phyloP scores from a whole-genome alignment of 2,888 invertebrate genomes.

The Lasioglossum marginatum region DNA sequence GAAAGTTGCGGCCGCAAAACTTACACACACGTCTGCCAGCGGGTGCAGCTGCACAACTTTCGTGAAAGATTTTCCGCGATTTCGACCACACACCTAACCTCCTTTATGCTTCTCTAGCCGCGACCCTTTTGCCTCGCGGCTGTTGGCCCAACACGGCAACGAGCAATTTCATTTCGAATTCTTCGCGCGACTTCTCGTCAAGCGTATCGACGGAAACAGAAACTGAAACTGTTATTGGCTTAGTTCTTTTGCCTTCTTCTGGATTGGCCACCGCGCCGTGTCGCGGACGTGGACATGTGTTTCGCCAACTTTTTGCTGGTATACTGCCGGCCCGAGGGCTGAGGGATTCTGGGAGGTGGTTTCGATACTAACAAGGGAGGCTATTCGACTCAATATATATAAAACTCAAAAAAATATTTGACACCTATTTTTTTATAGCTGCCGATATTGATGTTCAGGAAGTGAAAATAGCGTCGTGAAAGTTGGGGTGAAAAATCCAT shows the following conservation, averaged over 20 bases:
- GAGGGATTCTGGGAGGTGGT: background rate
- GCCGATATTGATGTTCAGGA: too few relatives aligned
- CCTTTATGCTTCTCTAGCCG: background rate
- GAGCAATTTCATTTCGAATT: constrained; percentile 16
- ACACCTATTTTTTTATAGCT: too few relatives aligned
- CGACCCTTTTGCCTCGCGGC: background rate
- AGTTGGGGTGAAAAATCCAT: too few relatives aligned
- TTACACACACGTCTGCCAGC: constrained; percentile 41
- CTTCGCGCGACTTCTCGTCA: constrained; percentile 3
- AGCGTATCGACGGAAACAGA: background rate
- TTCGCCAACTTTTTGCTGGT: background rate
- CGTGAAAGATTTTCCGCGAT: constrained; percentile 14
- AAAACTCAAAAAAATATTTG: too few relatives aligned
- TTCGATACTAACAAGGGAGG: background rate
- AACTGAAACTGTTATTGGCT: background rate
- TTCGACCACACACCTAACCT: background rate
- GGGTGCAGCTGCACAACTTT: constrained; percentile 18
- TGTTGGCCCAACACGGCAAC: background rate
- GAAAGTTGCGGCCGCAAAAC: constrained; percentile 18
- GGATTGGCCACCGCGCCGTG: background rate
- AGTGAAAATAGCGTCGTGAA: too few relatives aligned
- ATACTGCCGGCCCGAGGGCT: background rate
- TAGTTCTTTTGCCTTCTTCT: background rate
- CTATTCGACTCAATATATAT: too few relatives aligned
- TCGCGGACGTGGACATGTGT: background rate